Conservation (phyloP, 2,113 vertebrate species). For the Nasalis larvatus region DNA sequence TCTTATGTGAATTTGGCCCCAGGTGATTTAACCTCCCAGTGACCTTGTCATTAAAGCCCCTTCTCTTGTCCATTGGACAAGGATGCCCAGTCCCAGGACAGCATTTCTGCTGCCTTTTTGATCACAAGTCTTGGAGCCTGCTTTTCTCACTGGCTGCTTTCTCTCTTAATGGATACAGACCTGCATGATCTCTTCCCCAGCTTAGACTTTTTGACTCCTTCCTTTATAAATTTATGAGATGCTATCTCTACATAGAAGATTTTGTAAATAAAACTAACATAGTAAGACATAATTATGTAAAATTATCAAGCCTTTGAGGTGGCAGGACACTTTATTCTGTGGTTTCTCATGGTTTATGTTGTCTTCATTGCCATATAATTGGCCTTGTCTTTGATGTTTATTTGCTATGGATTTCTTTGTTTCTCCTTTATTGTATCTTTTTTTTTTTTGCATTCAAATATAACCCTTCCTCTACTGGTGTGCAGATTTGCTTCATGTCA, state of each 20-base stretch:
- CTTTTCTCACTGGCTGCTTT: background rate
- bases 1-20: background rate
- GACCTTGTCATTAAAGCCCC: background rate
- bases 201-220: background rate
- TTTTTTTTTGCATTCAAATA: background rate
- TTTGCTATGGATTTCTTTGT: background rate
- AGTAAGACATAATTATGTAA: background rate
- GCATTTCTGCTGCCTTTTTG: background rate
- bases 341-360: background rate
- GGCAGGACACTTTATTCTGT: conserved; percentile 11
- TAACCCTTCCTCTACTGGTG: background rate
- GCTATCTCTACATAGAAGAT: background rate
- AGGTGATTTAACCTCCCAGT: background rate
- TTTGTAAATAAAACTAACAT: conserved; percentile 44
- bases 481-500: conserved; percentile 25
- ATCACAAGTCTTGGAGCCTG: background rate
- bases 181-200: background rate
- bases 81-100: background rate
- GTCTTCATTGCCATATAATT: background rate
- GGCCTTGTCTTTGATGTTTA: background rate
- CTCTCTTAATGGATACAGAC: background rate
- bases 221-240: background rate
- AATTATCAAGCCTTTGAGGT: background rate
- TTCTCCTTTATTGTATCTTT: background rate
- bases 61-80: background rate